These are phyloP conservation scores for Brachionus koreanus DNA, from an alignment of 1,140 invertebrate genomes.

Conservation along the genomic window DNA sequence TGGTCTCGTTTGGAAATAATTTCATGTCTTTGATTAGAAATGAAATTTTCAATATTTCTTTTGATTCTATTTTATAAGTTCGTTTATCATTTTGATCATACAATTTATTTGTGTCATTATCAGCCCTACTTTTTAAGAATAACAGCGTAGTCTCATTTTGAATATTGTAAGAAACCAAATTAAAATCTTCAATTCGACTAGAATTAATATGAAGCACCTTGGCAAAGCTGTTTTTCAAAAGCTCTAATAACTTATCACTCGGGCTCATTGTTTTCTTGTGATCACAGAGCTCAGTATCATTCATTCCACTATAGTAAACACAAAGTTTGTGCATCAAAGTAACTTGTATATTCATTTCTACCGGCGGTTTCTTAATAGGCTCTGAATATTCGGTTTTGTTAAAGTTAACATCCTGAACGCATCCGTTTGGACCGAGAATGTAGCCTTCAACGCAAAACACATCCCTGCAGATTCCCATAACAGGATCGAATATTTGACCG, in stretches of 20 bases:
- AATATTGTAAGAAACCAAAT: background rate
- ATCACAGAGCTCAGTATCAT: background rate
- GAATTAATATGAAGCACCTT: background rate
- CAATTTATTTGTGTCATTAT: background rate
- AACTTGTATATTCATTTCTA: constrained; percentile 14
- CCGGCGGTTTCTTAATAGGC: constrained; percentile 14
- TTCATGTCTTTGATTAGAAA: constrained; percentile 7
- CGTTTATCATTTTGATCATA: background rate
- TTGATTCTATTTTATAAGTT: background rate
- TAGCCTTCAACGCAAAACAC: constrained; percentile 29
- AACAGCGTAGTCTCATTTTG: background rate
- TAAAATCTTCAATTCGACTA: background rate
- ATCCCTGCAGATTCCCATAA: constrained; percentile 1
- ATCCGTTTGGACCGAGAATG: background rate
- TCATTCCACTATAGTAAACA: background rate
- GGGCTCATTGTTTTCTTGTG: background rate
- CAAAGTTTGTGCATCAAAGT: background rate
- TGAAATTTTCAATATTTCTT: constrained; percentile 14
- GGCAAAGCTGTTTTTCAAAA: background rate
- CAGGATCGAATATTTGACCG: constrained; percentile 35
- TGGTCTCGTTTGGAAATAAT: constrained; percentile 3
- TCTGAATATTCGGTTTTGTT: background rate
- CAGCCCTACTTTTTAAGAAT: background rate
- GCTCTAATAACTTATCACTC: background rate
- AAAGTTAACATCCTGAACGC: background rate